Evolutionary conservation across 2,113 vertebrate species (phyloP), one percentile per base, ranked within the genome.

Genomic region (Ascaphus truei): DNA sequence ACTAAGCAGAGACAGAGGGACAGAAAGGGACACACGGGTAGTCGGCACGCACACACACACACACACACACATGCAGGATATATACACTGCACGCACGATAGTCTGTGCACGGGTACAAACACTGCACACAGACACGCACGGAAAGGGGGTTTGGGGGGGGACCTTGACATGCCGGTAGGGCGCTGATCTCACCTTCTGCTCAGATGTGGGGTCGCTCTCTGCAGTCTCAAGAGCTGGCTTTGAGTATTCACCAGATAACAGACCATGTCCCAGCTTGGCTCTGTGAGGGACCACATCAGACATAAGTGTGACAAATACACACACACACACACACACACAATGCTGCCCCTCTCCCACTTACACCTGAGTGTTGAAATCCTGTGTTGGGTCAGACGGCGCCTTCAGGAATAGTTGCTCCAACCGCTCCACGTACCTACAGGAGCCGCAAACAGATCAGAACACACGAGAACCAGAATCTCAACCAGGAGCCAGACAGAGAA

Each of bases 351-450:
- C 9, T 2, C 22, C 10, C 33, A 92, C 97, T 72, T 87, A 99
- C 97, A 98, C 94, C 92, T 99, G 97, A 52, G 94, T 97, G 90
- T 94, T 99, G 86, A 99, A 98, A 83, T 99, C 97, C 83, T 98
- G 97, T 6, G 94, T 96, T 30, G 97, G 96, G 76, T 99, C 97
- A 0, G 93, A 80, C 1, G 96, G 95, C 3, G 95, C 91, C 10
- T 92, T 96, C 73, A 93, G 91, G 78, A 96, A 93, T 79, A 99
- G 95, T 85, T 96, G 97, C 82, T 97, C 93, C 37, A 98, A 89
- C 73, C 93, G 94, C 36, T 94, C 94, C 78, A 98, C 97, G 0
- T 99, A 99, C 80, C 97, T 99, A 73, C 10, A 72, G 61, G 56
- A 15, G 74, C 53, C 63, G 0, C 0, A 0, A 5, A 47, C 43